A percentile compares a stretch with the other conserved stretches of the same genome.
Conservation (phyloP, 2,888 invertebrate species). For the Stictocephala bisonia region DNA sequence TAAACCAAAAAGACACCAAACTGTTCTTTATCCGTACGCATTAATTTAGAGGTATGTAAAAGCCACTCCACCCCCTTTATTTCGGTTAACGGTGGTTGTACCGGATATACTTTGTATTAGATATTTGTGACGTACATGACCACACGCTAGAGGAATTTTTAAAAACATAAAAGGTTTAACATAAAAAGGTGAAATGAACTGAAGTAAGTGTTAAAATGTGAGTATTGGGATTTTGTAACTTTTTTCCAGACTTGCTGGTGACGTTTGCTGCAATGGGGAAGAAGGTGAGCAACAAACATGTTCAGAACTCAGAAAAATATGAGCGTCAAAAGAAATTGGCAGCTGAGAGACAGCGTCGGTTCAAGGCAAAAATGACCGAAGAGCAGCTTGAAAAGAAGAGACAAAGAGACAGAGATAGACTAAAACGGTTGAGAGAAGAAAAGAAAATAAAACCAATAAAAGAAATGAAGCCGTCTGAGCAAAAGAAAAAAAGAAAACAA, state of each 20-base stretch:
- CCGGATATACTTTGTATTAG: no score
- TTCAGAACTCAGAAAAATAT: conserved; percentile 27
- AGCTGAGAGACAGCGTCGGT: conserved; percentile 23
- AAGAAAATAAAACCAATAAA: conserved; percentile 17
- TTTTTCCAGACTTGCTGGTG: no score
- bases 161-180: no score
- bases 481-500: not conserved
- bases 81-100: no score
- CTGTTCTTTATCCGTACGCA: no score
- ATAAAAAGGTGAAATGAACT: no score
- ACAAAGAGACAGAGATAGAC: conserved; percentile 27
- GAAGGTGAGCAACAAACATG: conserved; percentile 13
- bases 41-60: no score
- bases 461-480: not conserved
- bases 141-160: no score
- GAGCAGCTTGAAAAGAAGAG: conserved; percentile 30
- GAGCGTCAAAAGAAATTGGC: conserved; percentile 24
- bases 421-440: conserved; percentile 21
- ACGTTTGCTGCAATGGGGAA: conserved; percentile 22
- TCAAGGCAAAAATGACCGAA: conserved; percentile 22
- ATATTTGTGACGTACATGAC: no score
- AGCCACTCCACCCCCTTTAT: no score
- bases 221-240: not conserved
- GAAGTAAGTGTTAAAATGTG: no score
- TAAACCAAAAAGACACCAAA: no score